Conservation (phyloP, 2,113 vertebrate species). For the Pipra filicauda region DNA sequence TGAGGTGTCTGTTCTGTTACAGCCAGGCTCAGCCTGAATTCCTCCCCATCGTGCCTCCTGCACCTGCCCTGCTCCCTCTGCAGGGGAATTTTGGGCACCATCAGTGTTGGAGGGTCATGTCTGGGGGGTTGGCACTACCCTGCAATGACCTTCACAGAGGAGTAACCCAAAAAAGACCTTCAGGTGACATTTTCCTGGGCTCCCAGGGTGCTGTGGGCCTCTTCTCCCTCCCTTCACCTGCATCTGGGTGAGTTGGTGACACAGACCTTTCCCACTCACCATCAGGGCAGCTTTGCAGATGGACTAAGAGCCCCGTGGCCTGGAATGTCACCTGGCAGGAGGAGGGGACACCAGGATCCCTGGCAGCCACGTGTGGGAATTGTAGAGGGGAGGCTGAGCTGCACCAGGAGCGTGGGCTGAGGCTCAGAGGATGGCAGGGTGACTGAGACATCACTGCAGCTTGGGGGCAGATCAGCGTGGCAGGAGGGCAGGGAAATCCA, state of each 20-base stretch:
- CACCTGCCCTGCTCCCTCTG: neutral
- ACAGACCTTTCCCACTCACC: neutral
- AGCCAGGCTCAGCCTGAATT: neutral
- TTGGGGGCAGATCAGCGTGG: accelerated
- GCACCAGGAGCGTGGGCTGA: accelerated
- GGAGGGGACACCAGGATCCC: neutral
- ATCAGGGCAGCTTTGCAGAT: neutral
- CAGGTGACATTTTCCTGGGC: neutral
- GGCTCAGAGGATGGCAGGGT: neutral
- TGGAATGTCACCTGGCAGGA: neutral
- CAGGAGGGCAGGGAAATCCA: neutral
- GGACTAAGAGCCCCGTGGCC: neutral
- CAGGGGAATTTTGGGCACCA: neutral
- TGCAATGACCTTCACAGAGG: neutral
- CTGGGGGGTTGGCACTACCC: neutral
- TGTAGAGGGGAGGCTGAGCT: neutral
- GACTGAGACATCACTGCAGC: accelerated
- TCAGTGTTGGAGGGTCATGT: accelerated
- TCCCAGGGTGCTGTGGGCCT: neutral
- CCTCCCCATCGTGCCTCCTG: neutral
- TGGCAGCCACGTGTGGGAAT: accelerated
- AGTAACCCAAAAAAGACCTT: neutral
- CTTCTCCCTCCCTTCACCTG: neutral
- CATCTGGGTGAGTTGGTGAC: accelerated
- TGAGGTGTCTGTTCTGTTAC: neutral